Percentiles rank a stretch among this genome's conserved stretches.
phyloP scores from a whole-genome alignment of 2,113 vertebrate genomes.

The Datnioides undecimradiatus region DNA sequence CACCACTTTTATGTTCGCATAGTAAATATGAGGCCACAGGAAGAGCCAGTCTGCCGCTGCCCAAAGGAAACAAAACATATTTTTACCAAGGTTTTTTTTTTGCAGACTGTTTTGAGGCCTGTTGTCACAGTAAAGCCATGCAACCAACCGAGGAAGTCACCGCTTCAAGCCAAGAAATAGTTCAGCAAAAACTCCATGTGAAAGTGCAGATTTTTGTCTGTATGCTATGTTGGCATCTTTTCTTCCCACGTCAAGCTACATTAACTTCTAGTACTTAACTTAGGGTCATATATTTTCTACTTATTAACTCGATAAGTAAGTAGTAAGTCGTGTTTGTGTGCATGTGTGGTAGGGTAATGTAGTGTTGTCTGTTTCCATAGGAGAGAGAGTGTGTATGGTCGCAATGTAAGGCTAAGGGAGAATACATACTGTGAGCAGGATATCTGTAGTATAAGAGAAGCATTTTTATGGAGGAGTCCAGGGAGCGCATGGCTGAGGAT shows the following conservation, averaged over 20 bases:
- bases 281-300: background rate
- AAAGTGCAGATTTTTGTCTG: no score
- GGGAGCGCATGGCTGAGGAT: slow-evolving; percentile 54
- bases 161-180: no score
- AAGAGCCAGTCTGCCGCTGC: no score
- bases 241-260: background rate
- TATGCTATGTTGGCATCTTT: background rate
- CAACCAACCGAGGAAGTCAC: no score
- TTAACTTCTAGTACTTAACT: background rate
- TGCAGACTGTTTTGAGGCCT: no score
- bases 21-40: no score
- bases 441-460: slow-evolving; percentile 32
- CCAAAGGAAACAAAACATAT: no score
- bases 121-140: no score
- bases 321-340: slow-evolving; percentile 2
- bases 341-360: background rate
- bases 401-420: slow-evolving; percentile 2
- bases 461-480: slow-evolving; percentile 51
- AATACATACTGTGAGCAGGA: slow-evolving; percentile 21
- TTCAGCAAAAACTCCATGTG: no score
- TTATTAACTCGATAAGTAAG: background rate
- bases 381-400: background rate
- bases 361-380: slow-evolving; percentile 34
- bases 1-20: no score
- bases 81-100: no score